Evolutionary conservation across 2,888 invertebrate species (phyloP), one percentile per base, ranked within the genome.

Genomic region (Panzeria rudis): DNA sequence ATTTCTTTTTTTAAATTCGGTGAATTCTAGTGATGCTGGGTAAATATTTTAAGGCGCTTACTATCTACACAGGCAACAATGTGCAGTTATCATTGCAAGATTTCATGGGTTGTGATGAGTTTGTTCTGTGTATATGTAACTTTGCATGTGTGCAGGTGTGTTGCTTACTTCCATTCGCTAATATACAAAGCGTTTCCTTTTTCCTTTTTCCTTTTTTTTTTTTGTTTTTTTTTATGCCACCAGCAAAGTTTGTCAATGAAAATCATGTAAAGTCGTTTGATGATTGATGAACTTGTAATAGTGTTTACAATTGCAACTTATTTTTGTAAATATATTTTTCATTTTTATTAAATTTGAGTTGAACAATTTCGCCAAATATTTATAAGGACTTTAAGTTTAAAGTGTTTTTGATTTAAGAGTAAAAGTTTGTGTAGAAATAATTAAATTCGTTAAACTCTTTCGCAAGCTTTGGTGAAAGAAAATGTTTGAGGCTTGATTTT

Each of bases 231-330:
- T 44, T 54, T 41, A n/a, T 52, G 59, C 23, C 52, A 50, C 11
- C 41, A 56, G 44, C 69, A 52, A 76, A 66, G 59, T 41, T 56
- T 81, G 68, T 61, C 81, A 77, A 72, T 77, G 72, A 73, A 84
- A 81, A 69, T 73, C 62, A 77, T 77, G 66, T 72, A 66, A 72
- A 76, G 44, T 68, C 38, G 44, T 81, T 64, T 52, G 61, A 84
- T 84, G 72, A 84, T 84, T 81, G 81, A 84, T 84, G 81, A 73
- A 69, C 72, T 62, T 77, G 52, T 73, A 54, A 76, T 69, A 59
- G 52, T 68, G 52, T 81, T 81, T 66, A 73, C 72, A 56, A 29
- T 66, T 56, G 41, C 20, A 47, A 47, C 25, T 64, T 71, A 17
- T 3, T 32, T n/a, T 29, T 54, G 4, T n/a, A 0, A 50, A 50